These are phyloP conservation scores for Ricordea florida DNA, from an alignment of 92 coral and sea anemone genomes.

Conservation along the genomic window DNA sequence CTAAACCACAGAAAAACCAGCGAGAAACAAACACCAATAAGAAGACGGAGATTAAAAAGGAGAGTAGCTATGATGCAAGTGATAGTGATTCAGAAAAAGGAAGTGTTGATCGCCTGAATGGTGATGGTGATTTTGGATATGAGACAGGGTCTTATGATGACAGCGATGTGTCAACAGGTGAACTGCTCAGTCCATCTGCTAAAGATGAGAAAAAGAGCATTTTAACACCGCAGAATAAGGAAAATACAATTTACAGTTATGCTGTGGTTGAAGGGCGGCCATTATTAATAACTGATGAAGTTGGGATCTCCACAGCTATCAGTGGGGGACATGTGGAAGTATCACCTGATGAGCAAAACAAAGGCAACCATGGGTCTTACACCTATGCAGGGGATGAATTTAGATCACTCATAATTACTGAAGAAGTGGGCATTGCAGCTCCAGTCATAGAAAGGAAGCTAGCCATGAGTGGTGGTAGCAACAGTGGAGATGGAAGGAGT, in stretches of 20 bases:
- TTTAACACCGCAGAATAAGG: background rate
- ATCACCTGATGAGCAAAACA: background rate
- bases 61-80: conserved; percentile 83
- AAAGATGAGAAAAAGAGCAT: conserved; percentile 70
- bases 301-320: conserved; percentile 57
- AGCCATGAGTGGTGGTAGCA: background rate
- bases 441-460: conserved; percentile 14
- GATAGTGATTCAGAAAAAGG: conserved; percentile 81
- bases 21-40: conserved; percentile 16
- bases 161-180: conserved; percentile 78
- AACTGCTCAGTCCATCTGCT: conserved; percentile 76
- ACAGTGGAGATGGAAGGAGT: background rate
- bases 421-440: conserved; percentile 49
- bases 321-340: background rate
- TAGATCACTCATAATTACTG: conserved; percentile 72
- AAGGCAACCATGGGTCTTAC: conserved; percentile 12
- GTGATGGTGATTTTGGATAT: conserved; percentile 83
- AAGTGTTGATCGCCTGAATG: conserved; percentile 68
- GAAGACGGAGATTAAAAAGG: conserved; percentile 52
- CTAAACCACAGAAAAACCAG: conserved; percentile 4
- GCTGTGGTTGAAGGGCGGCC: conserved; percentile 86
- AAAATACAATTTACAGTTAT: conserved; percentile 53
- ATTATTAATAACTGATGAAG: conserved; percentile 64
- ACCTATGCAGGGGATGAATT: conserved; percentile 81
- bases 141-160: conserved; percentile 89